phyloP scores from a whole-genome alignment of 2,113 vertebrate genomes.

The Colaptes auratus region DNA sequence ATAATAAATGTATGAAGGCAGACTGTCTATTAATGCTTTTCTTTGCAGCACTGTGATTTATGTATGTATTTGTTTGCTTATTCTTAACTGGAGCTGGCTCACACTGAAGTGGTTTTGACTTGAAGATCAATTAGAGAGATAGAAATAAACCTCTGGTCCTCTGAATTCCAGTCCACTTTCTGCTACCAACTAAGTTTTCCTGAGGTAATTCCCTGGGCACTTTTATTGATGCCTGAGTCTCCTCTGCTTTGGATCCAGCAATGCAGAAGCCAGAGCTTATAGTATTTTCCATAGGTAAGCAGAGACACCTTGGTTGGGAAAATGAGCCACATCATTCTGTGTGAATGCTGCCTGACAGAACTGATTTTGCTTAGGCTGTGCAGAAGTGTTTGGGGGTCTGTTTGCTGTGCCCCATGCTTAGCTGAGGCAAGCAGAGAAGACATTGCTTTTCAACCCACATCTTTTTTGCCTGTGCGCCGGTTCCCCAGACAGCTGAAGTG shows the following conservation, averaged over 20 bases:
- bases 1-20: background rate
- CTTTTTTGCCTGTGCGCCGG: background rate
- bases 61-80: background rate
- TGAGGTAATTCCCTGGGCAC: background rate
- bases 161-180: background rate
- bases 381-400: background rate
- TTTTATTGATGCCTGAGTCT: background rate
- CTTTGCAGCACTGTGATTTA: background rate
- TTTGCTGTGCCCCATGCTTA: background rate
- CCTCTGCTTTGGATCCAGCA: background rate
- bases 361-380: background rate
- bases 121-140: background rate
- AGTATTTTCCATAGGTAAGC: background rate
- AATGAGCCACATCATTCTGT: background rate
- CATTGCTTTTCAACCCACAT: background rate
- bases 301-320: background rate
- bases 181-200: background rate
- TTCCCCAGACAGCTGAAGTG: background rate
- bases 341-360: background rate
- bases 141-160: background rate
- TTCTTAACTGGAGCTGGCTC: background rate
- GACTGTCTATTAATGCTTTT: background rate
- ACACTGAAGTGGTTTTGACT: background rate
- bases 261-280: background rate
- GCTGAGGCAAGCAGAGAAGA: background rate